These are phyloP conservation scores for Progne subis DNA, from an alignment of 2,113 vertebrate genomes.

Conservation along the genomic window DNA sequence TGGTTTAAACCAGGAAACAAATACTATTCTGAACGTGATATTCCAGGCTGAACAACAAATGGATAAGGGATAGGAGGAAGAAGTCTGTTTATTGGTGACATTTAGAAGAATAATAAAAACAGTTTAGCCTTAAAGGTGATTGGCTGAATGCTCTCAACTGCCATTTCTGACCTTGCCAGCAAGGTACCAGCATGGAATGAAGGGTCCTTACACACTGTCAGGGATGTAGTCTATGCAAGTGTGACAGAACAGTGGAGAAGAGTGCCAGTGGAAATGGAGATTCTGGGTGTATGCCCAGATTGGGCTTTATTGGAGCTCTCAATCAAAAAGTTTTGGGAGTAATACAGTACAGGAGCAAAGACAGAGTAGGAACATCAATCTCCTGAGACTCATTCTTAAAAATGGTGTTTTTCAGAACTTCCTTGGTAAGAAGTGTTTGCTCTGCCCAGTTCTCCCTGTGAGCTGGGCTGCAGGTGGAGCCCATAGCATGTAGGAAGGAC, in stretches of 20 bases:
- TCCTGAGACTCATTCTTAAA: neutral
- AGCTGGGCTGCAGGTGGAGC: neutral
- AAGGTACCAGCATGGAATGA: neutral
- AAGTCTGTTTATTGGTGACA: neutral
- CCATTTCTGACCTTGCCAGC: neutral
- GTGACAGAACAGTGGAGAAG: neutral
- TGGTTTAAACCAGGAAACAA: neutral
- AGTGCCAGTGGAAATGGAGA: neutral
- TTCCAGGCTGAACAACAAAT: neutral
- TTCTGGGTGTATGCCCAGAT: neutral
- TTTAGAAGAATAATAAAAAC: neutral
- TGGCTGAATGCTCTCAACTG: neutral
- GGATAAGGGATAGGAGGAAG: neutral
- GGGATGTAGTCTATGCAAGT: accelerated
- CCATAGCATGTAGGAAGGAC: accelerated
- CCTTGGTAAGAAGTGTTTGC: neutral
- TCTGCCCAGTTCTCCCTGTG: neutral
- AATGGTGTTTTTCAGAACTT: neutral
- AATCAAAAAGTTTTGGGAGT: neutral
- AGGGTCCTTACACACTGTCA: neutral
- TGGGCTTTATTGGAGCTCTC: neutral
- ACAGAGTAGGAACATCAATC: neutral
- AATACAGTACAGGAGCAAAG: neutral
- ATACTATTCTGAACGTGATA: neutral
- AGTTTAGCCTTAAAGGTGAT: neutral